These are phyloP conservation scores for Leptoteleia sp. DNA, from an alignment of 1,140 invertebrate genomes.

Conservation along the genomic window DNA sequence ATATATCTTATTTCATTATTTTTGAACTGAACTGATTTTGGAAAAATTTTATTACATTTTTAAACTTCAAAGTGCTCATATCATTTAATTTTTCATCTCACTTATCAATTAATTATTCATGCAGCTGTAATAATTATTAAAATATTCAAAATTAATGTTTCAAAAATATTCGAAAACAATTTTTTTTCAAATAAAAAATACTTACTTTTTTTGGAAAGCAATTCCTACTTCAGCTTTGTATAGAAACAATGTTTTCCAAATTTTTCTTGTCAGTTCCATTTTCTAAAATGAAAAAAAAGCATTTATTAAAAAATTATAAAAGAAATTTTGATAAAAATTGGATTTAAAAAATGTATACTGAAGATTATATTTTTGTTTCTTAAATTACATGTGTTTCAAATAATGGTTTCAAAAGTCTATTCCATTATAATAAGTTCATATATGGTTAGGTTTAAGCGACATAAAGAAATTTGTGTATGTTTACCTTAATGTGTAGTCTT, in stretches of 20 bases:
- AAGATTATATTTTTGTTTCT: constrained; percentile 10
- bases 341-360: not conserved
- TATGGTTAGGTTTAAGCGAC: no score
- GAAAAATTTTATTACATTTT: no score
- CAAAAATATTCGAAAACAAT: no score
- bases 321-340: not conserved
- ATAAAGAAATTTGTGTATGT: no score
- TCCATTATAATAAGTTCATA: no score
- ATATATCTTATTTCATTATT: constrained; percentile 9
- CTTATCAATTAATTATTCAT: no score
- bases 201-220: constrained; percentile 71
- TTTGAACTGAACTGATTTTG: no score
- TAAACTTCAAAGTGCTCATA: no score
- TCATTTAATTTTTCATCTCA: no score
- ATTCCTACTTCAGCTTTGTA: constrained; percentile 70
- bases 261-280: constrained; percentile 75
- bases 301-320: not conserved
- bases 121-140: no score
- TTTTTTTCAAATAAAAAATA: constrained; percentile 40
- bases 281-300: constrained; percentile 4
- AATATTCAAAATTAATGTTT: constrained; percentile 10
- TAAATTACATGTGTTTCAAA: not conserved
- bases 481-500: no score
- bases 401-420: no score
- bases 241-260: constrained; percentile 72